Conservation (phyloP, 2,888 invertebrate species). For the Scaptomyza caliginosa region DNA sequence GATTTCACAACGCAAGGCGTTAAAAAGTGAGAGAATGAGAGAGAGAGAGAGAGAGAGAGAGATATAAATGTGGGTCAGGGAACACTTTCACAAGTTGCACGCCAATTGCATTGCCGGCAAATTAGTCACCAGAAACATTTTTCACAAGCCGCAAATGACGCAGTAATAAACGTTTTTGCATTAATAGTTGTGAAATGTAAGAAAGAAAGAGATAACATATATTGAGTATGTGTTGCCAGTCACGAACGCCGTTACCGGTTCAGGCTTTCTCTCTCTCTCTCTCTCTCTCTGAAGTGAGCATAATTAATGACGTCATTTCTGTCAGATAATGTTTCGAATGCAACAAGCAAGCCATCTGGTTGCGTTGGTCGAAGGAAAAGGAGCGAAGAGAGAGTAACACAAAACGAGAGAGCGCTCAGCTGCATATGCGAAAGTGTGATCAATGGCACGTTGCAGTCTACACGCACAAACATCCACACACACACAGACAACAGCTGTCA, state of each 20-base stretch:
- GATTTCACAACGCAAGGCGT: conserved; percentile 58
- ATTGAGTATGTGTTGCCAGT: conserved; percentile 21
- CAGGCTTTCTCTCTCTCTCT: not conserved
- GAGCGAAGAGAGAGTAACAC: not conserved
- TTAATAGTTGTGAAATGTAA: conserved; percentile 39
- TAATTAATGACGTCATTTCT: conserved; percentile 21
- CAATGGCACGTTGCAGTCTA: conserved; percentile 61
- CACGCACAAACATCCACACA: conserved; percentile 12
- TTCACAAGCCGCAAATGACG: conserved; percentile 30
- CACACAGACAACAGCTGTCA: conserved; percentile 43
- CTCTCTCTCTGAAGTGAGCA: not conserved
- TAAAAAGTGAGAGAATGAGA: not conserved
- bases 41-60: not conserved
- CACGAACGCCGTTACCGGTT: conserved; percentile 35
- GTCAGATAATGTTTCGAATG: conserved; percentile 1
- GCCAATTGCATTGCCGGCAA: conserved; percentile 34
- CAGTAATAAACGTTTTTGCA: conserved; percentile 6
- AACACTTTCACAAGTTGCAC: conserved; percentile 41
- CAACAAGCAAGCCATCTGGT: not conserved
- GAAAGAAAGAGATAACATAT: not conserved
- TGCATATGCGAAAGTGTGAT: conserved; percentile 40
- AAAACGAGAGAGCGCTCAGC: not conserved
- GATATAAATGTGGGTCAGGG: conserved; percentile 29
- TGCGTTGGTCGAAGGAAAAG: too few relatives aligned
- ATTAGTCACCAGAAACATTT: conserved; percentile 7